Evolutionary conservation across 2,888 invertebrate species (phyloP), one percentile per base, ranked within the genome.

Genomic region (Caenorhabditis plicata): DNA sequence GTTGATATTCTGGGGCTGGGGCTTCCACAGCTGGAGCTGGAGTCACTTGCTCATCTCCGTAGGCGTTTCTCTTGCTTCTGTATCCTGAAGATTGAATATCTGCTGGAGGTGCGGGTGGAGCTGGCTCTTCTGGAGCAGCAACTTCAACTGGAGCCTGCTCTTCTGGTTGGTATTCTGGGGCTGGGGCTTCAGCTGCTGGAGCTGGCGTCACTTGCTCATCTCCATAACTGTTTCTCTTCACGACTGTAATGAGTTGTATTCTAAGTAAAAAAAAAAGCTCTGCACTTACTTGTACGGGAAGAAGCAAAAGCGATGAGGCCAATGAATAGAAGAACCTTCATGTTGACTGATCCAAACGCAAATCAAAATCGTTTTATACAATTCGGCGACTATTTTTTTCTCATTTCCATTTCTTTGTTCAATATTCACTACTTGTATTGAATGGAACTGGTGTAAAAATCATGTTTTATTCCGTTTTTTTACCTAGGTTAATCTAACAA

Each of bases 31-130:
- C 29, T 39, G 54, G 31, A n/a, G 52, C 55, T 44, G 61, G 61
- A 17, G 57, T 64, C n/a, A 68, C 62, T 39, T 55, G 48, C 33
- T 68, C 68, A 23, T 68, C 68, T 56, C 68, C 68, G 38, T 68
- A 68, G 27, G 50, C 47, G 58, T 63, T 66, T 40, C 66, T 58
- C 51, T 66, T 63, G 57, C 45, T 43, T 33, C 63, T 49, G 54
- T 63, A 64, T 55, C 58, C 64, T 9, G 51, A 49, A 17, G 26
- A 42, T 23, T 33, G 29, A 29, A 50, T 41, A 23, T 17, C 48
- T 46, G 49, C 49, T 17, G 39, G 32, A 25, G 44, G 44, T 8
- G 43, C 13, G 27, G 49, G 17, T n/a, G 41, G 15, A 27, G 32
- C 20, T 19, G 45, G 45, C 26, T 9, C 36, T 29, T 40, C 32